A percentile compares a stretch with the other conserved stretches of the same genome.
Evolutionary conservation across 2,797 vertebrate species (phyloP).

Genomic region (Chromobotia macracanthus): DNA sequence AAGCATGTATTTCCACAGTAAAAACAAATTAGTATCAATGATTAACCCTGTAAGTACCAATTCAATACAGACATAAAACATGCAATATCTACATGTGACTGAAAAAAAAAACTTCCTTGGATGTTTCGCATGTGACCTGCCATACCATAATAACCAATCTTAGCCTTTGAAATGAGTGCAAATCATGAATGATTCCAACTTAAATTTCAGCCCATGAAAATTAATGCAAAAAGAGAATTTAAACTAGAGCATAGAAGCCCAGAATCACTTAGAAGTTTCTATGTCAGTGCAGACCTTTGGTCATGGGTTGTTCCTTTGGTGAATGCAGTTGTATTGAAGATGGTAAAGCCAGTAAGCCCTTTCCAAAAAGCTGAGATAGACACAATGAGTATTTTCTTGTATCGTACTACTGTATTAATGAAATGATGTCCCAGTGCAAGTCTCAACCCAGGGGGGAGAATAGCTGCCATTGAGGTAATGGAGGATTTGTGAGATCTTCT

Average conservation of each 20-base stretch:
- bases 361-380: conserved; percentile 13
- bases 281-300: conserved; percentile 60
- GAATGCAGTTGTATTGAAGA: conserved; percentile 47
- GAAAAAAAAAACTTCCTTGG: conserved; percentile 1
- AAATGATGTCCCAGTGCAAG: conserved; percentile 42
- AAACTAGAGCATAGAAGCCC: conserved; percentile 2
- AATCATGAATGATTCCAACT: conserved; percentile 37
- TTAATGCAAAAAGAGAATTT: conserved; percentile 1
- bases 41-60: conserved; percentile 38
- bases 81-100: neutral
- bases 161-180: conserved; percentile 63
- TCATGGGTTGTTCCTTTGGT: conserved; percentile 58
- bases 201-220: conserved; percentile 28
- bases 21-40: conserved; percentile 9
- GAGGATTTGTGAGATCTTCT: conserved; percentile 58
- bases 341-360: conserved; percentile 29
- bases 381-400: conserved; percentile 39
- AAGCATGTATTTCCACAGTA: neutral
- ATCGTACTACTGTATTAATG: conserved; percentile 7
- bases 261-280: conserved; percentile 22
- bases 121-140: conserved; percentile 6
- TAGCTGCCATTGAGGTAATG: conserved; percentile 77
- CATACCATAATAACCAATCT: neutral
- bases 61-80: conserved; percentile 7
- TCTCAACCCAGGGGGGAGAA: conserved; percentile 57